A percentile compares a stretch with the other conserved stretches of the same genome.
Evolutionary conservation across 1,140 invertebrate genomes (phyloP).

Genomic region (Conus ventricosus): DNA sequence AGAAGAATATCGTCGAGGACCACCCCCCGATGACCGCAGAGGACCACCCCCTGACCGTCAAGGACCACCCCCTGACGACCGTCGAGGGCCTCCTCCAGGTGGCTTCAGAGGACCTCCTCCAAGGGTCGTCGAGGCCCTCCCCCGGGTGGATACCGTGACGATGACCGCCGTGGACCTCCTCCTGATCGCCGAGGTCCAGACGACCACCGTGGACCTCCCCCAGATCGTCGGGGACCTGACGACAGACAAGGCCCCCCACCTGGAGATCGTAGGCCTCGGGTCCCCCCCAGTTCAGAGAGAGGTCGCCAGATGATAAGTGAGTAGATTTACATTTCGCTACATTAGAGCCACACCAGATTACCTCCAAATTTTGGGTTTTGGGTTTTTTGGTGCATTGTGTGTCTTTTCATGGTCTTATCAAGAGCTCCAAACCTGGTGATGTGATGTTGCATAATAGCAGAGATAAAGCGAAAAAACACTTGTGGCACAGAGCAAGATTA

Average conservation of each 20-base stretch:
- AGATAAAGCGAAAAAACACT: too few species aligned
- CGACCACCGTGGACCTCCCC: too few species aligned
- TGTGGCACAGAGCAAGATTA: too few species aligned
- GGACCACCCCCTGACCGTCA: conserved; percentile 43
- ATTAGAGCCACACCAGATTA: too few species aligned
- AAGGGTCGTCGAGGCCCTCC: conserved; percentile 22
- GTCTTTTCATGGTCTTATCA: too few species aligned
- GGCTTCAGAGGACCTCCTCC: conserved; percentile 43
- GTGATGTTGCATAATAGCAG: too few species aligned
- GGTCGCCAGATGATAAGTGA: conserved; percentile 40
- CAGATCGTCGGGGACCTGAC: conserved; percentile 10
- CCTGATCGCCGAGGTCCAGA: too few species aligned
- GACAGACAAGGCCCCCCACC: conserved; percentile 43
- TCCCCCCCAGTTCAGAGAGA: conserved; percentile 41
- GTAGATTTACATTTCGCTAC: conserved; percentile 2
- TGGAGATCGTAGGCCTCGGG: conserved; percentile 37
- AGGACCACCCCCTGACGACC: conserved; percentile 40
- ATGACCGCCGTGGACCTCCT: too few species aligned
- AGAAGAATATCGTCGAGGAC: conserved; percentile 32
- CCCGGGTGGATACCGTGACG: too few species aligned
- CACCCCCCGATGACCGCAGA: conserved; percentile 42
- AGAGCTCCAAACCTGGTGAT: too few species aligned
- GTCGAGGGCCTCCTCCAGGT: conserved; percentile 43
- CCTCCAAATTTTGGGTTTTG: too few species aligned
- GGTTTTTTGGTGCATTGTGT: too few species aligned